Percentiles rank a stretch among this genome's conserved stretches.
These are phyloP conservation scores for Lepidonotus clava DNA, from an alignment of 2,888 invertebrate species.

Conservation along the genomic window DNA sequence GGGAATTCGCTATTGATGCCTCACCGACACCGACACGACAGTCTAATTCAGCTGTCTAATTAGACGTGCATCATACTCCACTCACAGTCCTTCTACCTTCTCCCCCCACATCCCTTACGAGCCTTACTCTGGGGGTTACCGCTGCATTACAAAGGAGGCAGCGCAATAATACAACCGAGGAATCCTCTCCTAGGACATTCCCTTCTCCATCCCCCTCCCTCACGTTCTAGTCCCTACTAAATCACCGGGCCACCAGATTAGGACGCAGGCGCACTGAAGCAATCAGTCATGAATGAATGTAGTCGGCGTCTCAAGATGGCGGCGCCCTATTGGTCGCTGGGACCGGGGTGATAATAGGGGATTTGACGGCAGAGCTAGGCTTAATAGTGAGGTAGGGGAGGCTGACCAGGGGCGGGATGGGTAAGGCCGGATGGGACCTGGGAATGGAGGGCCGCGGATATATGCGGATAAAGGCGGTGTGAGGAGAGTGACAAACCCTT, in stretches of 20 bases:
- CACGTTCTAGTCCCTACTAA: background rate
- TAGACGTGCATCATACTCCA: no score
- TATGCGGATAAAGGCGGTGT: no score
- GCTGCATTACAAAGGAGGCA: background rate
- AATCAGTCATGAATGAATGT: constrained; percentile 25
- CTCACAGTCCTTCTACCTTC: no score
- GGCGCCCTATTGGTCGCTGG: background rate
- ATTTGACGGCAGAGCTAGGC: background rate
- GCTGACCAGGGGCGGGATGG: no score
- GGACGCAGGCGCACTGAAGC: constrained; percentile 11
- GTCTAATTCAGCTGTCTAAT: no score
- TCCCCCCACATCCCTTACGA: no score
- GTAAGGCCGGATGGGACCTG: background rate
- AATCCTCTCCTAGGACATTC: background rate
- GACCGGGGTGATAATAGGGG: background rate
- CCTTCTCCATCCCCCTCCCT: background rate
- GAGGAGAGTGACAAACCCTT: no score
- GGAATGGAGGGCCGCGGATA: no score
- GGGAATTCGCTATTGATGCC: no score
- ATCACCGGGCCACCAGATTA: background rate
- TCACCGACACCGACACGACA: no score
- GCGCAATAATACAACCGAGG: background rate
- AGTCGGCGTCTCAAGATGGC: constrained; percentile 17
- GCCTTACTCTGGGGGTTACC: background rate
- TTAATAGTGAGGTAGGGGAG: background rate